Evolutionary conservation across 2,113 vertebrate genomes (phyloP).

Genomic region (Ascaphus truei): DNA sequence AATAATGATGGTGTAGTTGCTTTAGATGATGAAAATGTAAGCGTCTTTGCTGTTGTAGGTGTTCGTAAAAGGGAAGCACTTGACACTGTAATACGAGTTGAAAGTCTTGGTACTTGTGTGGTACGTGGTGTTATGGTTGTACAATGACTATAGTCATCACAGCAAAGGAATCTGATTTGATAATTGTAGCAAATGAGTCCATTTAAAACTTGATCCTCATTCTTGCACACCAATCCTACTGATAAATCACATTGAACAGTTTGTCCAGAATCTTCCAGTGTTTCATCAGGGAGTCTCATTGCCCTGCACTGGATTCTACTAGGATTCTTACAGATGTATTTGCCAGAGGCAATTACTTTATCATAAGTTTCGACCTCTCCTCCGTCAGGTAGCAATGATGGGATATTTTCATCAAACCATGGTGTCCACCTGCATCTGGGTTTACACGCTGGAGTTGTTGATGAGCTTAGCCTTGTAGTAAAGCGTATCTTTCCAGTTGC

Average conservation of each 20-base stretch:
- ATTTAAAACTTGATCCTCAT: conserved; percentile 46
- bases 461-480: background rate
- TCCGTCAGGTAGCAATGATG: background rate
- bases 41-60: background rate
- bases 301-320: conserved; percentile 4
- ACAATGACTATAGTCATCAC: conserved; percentile 39
- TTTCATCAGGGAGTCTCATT: background rate
- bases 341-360: background rate
- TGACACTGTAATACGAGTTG: background rate
- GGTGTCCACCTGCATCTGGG: background rate
- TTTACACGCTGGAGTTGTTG: background rate
- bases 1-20: too few relatives aligned
- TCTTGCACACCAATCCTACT: conserved; percentile 53
- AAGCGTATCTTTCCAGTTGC: too few relatives aligned
- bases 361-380: background rate
- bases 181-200: conserved; percentile 57
- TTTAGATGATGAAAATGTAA: too few relatives aligned
- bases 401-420: background rate
- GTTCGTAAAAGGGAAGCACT: background rate
- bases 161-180: conserved; percentile 50
- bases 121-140: background rate
- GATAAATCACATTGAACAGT: conserved; percentile 41
- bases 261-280: conserved; percentile 42
- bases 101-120: background rate
- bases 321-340: background rate